Evolutionary conservation across 2,888 invertebrate genomes (phyloP).

Genomic region (Dasysyrphus tricinctus): DNA sequence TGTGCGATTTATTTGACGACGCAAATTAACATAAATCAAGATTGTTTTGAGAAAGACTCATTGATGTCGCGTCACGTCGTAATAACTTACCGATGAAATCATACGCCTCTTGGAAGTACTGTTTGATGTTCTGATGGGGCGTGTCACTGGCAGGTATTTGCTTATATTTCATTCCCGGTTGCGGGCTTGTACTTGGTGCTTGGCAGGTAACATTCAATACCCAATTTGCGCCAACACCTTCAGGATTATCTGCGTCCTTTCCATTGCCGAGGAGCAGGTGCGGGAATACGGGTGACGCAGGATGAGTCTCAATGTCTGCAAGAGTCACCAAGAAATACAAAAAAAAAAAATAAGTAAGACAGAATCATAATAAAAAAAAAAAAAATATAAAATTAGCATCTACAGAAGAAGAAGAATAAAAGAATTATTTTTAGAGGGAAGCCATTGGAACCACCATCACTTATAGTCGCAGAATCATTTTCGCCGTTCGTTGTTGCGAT

Average conservation of each 20-base stretch:
- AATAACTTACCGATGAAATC: conserved; percentile 91
- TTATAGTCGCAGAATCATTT: conserved; percentile 37
- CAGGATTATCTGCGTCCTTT: conserved; percentile 90
- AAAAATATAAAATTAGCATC: conserved; percentile 62
- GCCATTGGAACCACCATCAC: conserved; percentile 60
- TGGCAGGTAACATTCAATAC: conserved; percentile 93
- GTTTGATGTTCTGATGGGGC: conserved; percentile 92
- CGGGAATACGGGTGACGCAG: conserved; percentile 90
- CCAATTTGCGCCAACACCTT: conserved; percentile 89
- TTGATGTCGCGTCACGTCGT: not conserved
- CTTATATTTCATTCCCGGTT: conserved; percentile 89
- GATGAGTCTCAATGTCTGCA: conserved; percentile 89
- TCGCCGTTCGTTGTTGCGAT: conserved; percentile 46
- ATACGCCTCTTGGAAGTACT: conserved; percentile 94
- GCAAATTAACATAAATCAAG: conserved; percentile 66
- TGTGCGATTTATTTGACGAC: conserved; percentile 48
- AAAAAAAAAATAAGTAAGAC: conserved; percentile 58
- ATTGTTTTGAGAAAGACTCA: conserved; percentile 27
- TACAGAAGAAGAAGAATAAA: conserved; percentile 39
- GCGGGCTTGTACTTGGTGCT: conserved; percentile 85
- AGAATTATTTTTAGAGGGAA: conserved; percentile 65
- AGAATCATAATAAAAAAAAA: conserved; percentile 16
- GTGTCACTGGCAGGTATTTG: conserved; percentile 93
- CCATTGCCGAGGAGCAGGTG: conserved; percentile 93
- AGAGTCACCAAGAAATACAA: conserved; percentile 55